Base-by-base conservation (phyloP, 92 coral and sea anemone genomes). In the Epizoanthus stellaris region DNA sequence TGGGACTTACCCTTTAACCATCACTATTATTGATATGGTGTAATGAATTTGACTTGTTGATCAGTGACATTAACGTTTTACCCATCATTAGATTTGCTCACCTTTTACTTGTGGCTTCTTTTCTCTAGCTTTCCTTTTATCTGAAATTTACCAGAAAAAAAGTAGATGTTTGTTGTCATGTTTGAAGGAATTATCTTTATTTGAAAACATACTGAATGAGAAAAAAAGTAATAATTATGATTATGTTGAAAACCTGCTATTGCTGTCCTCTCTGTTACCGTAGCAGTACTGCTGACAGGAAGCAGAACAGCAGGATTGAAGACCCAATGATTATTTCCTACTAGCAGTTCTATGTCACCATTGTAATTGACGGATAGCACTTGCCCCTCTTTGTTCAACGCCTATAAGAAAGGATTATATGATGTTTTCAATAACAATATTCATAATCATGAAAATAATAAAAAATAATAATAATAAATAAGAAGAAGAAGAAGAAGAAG, bases 331-430 rank as follows among this genome's bases (percentile, higher is more conserved):
- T 2, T 60, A 43, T 72, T 72, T 17, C 1, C 38, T 72, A 72
- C 76, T 17, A 72, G 76, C 30, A 72, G 58, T 23, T 72, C 76
- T 8, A 72, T 30, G 59, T 72, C 76, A n/a, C 76, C 76, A 2
- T 72, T 56, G 17, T 12, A 12, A 45, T 71, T 14, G 47, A 45
- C 10, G 36, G 76, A 45, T n/a, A 71, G 40, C 20, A 71, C 59
- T 21, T 71, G 76, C 17, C 76, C 76, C 14, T 43, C 57, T 6
- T 71, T 71, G 57, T 45, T n/a, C 49, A 71, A 71, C 13, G 59
- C 76, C 76, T 71, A 71, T 12, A 71, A 7, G 21, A 45, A 36
- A 19, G 59, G 10, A 30, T n/a, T 2, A 39, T 16, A 25, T 6
- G 16, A 45, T 71, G 4, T 45, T 67, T n/a, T 5, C 13, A 21